Base-by-base conservation (phyloP, 1,140 invertebrate genomes). In the Bombus breviceps region DNA sequence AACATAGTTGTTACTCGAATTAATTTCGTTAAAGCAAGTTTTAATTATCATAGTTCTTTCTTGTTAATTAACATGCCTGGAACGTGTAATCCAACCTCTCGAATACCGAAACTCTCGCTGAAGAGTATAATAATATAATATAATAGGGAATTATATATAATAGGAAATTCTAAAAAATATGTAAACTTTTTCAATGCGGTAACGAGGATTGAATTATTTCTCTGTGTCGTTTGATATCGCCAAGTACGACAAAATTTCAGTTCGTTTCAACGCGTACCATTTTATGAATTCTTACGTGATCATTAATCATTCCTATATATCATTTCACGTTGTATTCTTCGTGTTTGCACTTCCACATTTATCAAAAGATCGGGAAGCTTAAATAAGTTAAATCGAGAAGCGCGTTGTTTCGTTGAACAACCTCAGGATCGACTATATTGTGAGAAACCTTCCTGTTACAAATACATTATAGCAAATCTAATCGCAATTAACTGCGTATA, bases 201-300 rank as follows among this genome's bases (percentile, higher is more conserved):
- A 86, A 86, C 84, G 62, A 87, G 47, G n/a, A 43, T 43, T 59
- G 62, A 80, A 74, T 80, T 62, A 43, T 53, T 85, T 57, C 59
- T 28, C 25, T 28, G 6, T 18, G 10, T 5, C 13, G 0, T 47
- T n/a, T 73, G 8, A 18, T 43, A 47, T 32, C 28, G 1, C 3
- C 0, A 32, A 18, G 28, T 47, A 41, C 3, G 47, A 47, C 0
- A 74, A 28, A 74, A 74, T 34, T 22, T n/a, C 41, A 10, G 37
- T 69, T 13, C 68, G 18, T 32, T 43, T 8, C n/a, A 3, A n/a
- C 3, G 8, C 28, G 8, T 73, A 32, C 8, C n/a, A 18, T n/a
- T 15, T 10, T 22, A 4, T 4, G 13, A 13, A 43, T 43, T 73
- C 39, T n/a, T 9, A 15, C 25, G 25, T 6, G 22, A 53, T 75